phyloP scores from a whole-genome alignment of 2,113 vertebrate genomes.

The Tapirus terrestris region DNA sequence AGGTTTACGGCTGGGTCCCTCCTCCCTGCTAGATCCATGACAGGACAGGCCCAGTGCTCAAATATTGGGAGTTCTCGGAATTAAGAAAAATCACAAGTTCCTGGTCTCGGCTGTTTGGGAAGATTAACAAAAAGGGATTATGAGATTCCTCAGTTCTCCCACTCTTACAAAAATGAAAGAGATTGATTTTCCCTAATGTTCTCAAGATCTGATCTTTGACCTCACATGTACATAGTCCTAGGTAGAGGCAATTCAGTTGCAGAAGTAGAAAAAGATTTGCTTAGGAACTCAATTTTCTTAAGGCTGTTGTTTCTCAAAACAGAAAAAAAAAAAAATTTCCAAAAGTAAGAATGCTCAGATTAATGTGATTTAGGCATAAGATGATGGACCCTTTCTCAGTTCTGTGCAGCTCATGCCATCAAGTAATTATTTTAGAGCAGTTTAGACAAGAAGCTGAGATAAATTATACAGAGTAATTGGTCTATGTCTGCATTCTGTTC shows the following conservation, averaged over 20 bases:
- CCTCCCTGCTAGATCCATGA: conserved; percentile 5
- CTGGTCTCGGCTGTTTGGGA: conserved; percentile 27
- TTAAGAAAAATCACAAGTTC: conserved; percentile 55
- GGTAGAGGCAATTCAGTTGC: not conserved
- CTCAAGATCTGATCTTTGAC: not conserved
- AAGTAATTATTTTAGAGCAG: not conserved
- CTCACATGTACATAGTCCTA: not conserved
- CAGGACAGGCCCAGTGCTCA: conserved; percentile 66
- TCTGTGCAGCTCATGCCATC: not conserved
- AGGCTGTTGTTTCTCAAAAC: not conserved
- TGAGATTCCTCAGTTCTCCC: conserved; percentile 53
- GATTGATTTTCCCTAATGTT: conserved; percentile 54
- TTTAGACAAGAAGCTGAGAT: not conserved
- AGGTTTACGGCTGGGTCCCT: not conserved
- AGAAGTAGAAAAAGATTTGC: not conserved
- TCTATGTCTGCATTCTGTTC: not conserved
- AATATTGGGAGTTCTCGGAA: conserved; percentile 54
- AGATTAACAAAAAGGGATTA: conserved; percentile 56
- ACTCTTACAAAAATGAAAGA: conserved; percentile 48
- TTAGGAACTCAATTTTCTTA: not conserved
- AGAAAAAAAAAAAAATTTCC: not conserved
- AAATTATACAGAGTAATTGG: not conserved
- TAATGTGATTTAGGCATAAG: not conserved
- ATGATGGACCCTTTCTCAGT: not conserved
- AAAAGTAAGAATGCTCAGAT: not conserved